A percentile compares a stretch with the other conserved stretches of the same genome.
Conservation (phyloP, 37 sponge, comb jelly and placozoan genomes). For the Eunapius fragilis region DNA sequence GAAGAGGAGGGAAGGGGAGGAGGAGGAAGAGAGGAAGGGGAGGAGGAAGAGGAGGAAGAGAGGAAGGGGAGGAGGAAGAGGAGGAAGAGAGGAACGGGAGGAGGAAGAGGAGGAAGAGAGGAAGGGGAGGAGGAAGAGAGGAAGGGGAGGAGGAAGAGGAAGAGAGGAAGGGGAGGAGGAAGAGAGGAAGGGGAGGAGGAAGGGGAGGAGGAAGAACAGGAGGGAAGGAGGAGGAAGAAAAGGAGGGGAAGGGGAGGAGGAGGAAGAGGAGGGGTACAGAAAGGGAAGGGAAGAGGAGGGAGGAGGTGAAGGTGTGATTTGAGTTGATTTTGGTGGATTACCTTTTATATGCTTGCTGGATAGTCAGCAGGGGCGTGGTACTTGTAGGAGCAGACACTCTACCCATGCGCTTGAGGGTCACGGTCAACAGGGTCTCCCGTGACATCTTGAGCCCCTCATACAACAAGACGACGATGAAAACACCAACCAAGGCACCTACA, state of each 20-base stretch:
- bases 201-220: background rate
- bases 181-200: background rate
- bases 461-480: background rate
- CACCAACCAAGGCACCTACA: background rate
- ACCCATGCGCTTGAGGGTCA: background rate
- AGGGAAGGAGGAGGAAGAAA: background rate
- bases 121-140: background rate
- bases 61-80: background rate
- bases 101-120: background rate
- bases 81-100: background rate
- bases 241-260: background rate
- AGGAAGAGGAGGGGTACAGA: too few relatives aligned
- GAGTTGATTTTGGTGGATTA: background rate
- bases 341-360: background rate
- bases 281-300: too few relatives aligned
- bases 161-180: background rate
- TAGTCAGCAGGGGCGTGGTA: background rate
- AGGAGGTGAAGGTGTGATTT: background rate
- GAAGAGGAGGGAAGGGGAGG: too few relatives aligned
- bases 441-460: background rate
- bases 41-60: background rate
- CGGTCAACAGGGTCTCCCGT: background rate
- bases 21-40: background rate
- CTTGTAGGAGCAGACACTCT: background rate
- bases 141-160: background rate